Evolutionary conservation across 2,888 invertebrate species (phyloP), one percentile per base, ranked within the genome.

Genomic region (Homarus gammarus): DNA sequence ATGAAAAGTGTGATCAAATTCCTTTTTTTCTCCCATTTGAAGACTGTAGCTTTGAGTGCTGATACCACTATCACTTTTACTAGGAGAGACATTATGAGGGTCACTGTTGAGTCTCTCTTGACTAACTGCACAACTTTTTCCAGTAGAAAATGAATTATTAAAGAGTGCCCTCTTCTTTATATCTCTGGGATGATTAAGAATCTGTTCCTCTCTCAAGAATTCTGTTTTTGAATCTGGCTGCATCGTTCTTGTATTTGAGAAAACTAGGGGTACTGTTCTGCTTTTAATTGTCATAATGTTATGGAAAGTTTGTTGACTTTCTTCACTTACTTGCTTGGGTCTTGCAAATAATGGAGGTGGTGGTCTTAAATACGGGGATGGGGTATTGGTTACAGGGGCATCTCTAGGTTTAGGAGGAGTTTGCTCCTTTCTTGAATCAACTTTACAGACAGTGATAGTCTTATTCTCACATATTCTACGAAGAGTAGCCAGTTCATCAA

Each of bases 401-500:
- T 75, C 56, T 61, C n/a, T 75, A 6, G 84, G 27, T 56, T 72
- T 72, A 22, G 61, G 1, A 33, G 33, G 56, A 22, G 84, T 27
- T 36, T 84, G 84, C 0, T 75, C 75, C 40, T 51, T 84, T 38
- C 61, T 56, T n/a, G 75, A 36, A 31, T 84, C 84, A 22, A 75
- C 64, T 22, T 84, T 84, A 44, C 84, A 84, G 6, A 84, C 75
- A 31, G 84, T 84, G 31, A 84, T 75, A 1, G 84, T 84, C 18
- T 84, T 84, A 40, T 75, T 84, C 31, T 84, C 75, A 61, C 75
- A 75, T 51, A 84, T 84, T 27, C 61, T 72, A 12, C 75, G 75
- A 1, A 84, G 61, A 22, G 75, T 84, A 44, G 84, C 84, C 40
- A 84, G 38, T 33, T 84, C 73, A 15, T 78, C 78, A 31, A 78